Evolutionary conservation across 2,797 vertebrate genomes (phyloP).

Genomic region (Acanthornis magna): DNA sequence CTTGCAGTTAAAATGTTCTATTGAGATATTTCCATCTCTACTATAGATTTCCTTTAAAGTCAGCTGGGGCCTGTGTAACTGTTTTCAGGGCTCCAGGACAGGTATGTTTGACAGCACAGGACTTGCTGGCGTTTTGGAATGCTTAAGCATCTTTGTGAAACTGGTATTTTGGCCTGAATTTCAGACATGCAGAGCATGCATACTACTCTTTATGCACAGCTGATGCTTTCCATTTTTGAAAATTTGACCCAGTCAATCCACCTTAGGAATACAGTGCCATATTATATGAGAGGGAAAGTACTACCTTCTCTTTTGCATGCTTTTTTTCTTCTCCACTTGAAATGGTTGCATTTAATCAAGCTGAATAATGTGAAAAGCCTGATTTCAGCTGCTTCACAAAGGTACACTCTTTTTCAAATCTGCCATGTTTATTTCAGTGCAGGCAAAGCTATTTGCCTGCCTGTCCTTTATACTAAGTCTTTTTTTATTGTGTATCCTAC

Average conservation of each 20-base stretch:
- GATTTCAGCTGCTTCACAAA: neutral
- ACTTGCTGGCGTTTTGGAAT: neutral
- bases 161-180: neutral
- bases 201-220: neutral
- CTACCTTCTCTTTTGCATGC: neutral
- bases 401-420: neutral
- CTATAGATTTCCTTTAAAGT: neutral
- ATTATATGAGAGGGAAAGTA: neutral
- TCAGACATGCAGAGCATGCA: neutral
- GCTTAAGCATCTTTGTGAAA: neutral
- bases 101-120: neutral
- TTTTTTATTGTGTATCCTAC: neutral
- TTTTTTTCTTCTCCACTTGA: neutral
- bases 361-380: neutral
- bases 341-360: neutral
- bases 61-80: neutral
- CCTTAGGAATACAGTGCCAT: neutral
- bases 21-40: neutral
- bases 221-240: neutral
- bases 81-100: neutral
- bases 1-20: neutral
- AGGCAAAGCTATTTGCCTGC: neutral
- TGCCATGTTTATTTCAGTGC: neutral
- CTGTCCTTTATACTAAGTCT: neutral
- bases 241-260: neutral